These are phyloP conservation scores for Odocoileus virginianus DNA, from an alignment of 2,113 vertebrate species.

Conservation along the genomic window DNA sequence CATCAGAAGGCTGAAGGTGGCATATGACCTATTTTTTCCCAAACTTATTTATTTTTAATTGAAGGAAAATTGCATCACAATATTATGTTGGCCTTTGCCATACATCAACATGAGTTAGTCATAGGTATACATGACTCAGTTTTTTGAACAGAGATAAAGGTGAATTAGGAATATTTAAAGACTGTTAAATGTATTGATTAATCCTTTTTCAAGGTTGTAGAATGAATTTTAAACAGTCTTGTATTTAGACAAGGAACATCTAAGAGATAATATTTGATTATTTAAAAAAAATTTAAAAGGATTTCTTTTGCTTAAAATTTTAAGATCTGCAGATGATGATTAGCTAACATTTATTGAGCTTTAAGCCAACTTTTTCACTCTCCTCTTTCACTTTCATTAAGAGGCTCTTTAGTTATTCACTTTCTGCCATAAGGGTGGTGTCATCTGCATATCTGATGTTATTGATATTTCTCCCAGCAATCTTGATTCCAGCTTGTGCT, in stretches of 20 bases:
- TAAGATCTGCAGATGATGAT: neutral
- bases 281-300: neutral
- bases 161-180: constrained; percentile 23
- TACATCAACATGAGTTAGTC: neutral
- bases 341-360: neutral
- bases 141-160: neutral
- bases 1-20: neutral
- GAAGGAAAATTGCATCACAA: neutral
- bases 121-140: neutral
- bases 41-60: neutral
- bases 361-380: neutral
- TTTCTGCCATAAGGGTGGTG: neutral
- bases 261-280: neutral
- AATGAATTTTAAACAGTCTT: neutral
- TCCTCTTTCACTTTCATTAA: neutral
- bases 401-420: neutral
- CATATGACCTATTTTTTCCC: neutral
- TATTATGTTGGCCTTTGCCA: neutral
- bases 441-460: neutral
- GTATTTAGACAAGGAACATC: neutral
- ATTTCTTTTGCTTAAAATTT: neutral
- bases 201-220: neutral
- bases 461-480: neutral
- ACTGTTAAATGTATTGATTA: neutral
- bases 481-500: neutral